phyloP scores from a whole-genome alignment of 2,113 vertebrate genomes.

The Osmerus mordax region DNA sequence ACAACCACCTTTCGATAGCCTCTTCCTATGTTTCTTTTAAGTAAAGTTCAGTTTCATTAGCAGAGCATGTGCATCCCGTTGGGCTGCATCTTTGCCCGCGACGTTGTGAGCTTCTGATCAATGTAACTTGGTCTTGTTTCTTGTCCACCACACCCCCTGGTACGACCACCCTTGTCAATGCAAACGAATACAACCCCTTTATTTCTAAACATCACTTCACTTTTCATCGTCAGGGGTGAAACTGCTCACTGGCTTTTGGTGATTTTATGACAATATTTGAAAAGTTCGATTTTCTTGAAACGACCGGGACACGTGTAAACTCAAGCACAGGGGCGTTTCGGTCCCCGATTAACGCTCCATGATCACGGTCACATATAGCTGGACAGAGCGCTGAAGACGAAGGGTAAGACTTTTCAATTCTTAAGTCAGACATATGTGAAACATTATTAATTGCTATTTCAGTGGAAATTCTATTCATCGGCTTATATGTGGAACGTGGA shows the following conservation, averaged over 20 bases:
- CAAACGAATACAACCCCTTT: slow-evolving; percentile 46
- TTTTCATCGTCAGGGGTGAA: slow-evolving; percentile 61
- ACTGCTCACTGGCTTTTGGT: slow-evolving; percentile 54
- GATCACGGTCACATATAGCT: no score
- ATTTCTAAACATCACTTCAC: slow-evolving; percentile 62
- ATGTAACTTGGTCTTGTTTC: slow-evolving; percentile 60
- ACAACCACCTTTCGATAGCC: slow-evolving; percentile 42
- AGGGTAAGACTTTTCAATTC: no score
- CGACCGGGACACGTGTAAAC: slow-evolving; percentile 4
- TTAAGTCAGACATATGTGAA: no score
- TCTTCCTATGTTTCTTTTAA: slow-evolving; percentile 25
- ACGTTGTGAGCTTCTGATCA: slow-evolving; percentile 65
- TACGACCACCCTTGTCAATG: slow-evolving; percentile 68
- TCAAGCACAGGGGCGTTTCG: slow-evolving; percentile 6
- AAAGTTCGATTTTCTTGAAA: slow-evolving; percentile 15
- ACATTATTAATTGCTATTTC: no score
- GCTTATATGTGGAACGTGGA: no score
- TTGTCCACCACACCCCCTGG: slow-evolving; percentile 66
- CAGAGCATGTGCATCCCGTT: slow-evolving; percentile 56
- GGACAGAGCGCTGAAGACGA: no score
- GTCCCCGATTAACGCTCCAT: background rate
- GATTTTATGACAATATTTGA: slow-evolving; percentile 35
- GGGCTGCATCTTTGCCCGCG: slow-evolving; percentile 70
- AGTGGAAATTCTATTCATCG: no score
- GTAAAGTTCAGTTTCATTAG: slow-evolving; percentile 33